These are phyloP conservation scores for Brenthis ino DNA, from an alignment of 2,888 invertebrate genomes.

Conservation along the genomic window DNA sequence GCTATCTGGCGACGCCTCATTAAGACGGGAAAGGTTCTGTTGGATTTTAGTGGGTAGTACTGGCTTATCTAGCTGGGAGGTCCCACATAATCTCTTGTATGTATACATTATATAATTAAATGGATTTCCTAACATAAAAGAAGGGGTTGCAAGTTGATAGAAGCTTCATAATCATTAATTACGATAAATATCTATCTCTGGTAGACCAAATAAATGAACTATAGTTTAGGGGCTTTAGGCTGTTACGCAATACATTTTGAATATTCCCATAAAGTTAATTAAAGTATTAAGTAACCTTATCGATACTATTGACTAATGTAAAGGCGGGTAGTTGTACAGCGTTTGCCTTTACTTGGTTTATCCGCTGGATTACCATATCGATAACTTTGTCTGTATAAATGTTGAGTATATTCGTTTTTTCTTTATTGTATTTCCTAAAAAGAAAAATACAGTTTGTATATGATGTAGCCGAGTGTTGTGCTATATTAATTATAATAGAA, in stretches of 20 bases:
- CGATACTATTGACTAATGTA: slow-evolving; percentile 37
- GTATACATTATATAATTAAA: no score
- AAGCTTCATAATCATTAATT: no score
- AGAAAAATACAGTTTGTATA: not conserved
- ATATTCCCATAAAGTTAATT: not conserved
- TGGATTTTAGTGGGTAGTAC: no score
- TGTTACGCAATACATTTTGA: not conserved
- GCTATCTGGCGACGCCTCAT: no score
- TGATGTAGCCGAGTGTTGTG: not conserved
- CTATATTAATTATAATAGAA: slow-evolving; percentile 7
- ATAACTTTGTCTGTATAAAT: slow-evolving; percentile 53
- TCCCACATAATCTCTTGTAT: no score
- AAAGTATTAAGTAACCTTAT: slow-evolving; percentile 40
- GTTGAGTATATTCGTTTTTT: slow-evolving; percentile 52
- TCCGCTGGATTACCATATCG: slow-evolving; percentile 44
- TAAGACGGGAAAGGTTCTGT: no score
- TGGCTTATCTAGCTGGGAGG: no score
- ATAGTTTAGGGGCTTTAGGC: slow-evolving; percentile 28
- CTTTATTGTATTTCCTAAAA: slow-evolving; percentile 58
- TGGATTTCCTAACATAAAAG: no score
- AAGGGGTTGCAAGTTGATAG: no score
- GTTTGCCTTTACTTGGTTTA: slow-evolving; percentile 44
- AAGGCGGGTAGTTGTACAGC: slow-evolving; percentile 43
- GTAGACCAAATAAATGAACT: no score
- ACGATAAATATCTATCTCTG: no score